These are phyloP conservation scores for Caenorhabditis imperialis DNA, from an alignment of 2,888 invertebrate genomes.

Conservation along the genomic window DNA sequence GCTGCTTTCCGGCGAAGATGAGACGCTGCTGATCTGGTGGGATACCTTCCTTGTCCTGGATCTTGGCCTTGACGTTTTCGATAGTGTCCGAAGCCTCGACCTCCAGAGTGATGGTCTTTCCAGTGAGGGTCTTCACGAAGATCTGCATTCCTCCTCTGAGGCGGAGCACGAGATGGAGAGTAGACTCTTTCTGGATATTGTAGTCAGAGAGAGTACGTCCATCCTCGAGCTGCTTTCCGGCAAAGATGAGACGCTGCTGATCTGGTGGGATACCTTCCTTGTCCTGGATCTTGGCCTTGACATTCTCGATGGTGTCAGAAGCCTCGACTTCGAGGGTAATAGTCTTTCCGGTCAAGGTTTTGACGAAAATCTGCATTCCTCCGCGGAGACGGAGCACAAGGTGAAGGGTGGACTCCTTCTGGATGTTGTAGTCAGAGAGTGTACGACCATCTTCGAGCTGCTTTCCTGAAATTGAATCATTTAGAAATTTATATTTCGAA, in stretches of 20 bases:
- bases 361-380: too few relatives aligned
- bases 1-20: conserved; percentile 65
- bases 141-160: conserved; percentile 87
- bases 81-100: conserved; percentile 67
- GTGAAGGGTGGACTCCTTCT: too few relatives aligned
- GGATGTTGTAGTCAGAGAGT: too few relatives aligned
- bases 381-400: too few relatives aligned
- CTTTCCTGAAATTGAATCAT: too few relatives aligned
- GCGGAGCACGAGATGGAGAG: conserved; percentile 66
- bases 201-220: conserved; percentile 67
- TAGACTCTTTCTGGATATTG: conserved; percentile 72
- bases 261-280: conserved; percentile 66
- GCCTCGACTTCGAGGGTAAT: conserved; percentile 56
- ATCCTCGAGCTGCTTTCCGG: conserved; percentile 68
- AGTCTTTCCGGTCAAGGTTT: conserved; percentile 85
- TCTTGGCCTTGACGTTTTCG: conserved; percentile 66
- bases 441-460: too few relatives aligned
- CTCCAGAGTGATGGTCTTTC: conserved; percentile 85
- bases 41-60: conserved; percentile 67
- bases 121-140: conserved; percentile 90
- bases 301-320: conserved; percentile 63
- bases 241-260: conserved; percentile 64
- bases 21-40: conserved; percentile 65
- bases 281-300: conserved; percentile 65
- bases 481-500: too few relatives aligned